Base-by-base conservation (phyloP, 2,888 invertebrate genomes). In the Drosophila greeni region DNA sequence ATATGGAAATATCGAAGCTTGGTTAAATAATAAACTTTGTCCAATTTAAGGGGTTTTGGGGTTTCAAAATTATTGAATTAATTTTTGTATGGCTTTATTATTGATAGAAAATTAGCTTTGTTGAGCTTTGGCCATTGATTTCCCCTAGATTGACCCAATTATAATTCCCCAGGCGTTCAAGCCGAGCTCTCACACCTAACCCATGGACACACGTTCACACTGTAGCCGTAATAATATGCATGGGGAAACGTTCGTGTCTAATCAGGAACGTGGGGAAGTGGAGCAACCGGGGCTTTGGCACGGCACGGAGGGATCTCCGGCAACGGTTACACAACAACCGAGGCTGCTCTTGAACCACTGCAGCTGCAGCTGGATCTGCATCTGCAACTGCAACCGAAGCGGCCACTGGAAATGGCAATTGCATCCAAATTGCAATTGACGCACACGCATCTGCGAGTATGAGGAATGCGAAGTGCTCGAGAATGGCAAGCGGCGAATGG, bases 321-420 rank as follows among this genome's bases (percentile, higher is more conserved):
- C 42, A n/a, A 24, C 24, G 37, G 65, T 52, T 62, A 45, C 53
- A 64, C 62, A 33, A 20, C 51, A 66, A 31, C 8, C 18, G 29
- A 14, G 18, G 62, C 56, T 78, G 60, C 52, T 66, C 66, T 75
- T 66, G 54, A 70, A 78, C 80, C 77, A 80, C 70, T 73, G 78
- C 76, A 65, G 60, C 74, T 40, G 39, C 39, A 14, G 14, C 14
- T 40, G 20, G 20, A 40, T 14, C 20, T 40, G 69, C 66, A 36
- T 60, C 66, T 57, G 61, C 60, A 73, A 14, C 58, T 48, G 58
- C 26, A 43, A 42, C 40, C 45, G 29, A 18, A 3, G 45, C 18
- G 18, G 65, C 37, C 36, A 54, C 51, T 33, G 65, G 37, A 48
- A 40, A 40, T 6, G 55, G 62, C 72, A 58, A 37, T 66, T 57